Percentiles rank a stretch among this genome's conserved stretches.
Conservation (phyloP, 1,140 invertebrate genomes). For the Parasteatoda tepidariorum region DNA sequence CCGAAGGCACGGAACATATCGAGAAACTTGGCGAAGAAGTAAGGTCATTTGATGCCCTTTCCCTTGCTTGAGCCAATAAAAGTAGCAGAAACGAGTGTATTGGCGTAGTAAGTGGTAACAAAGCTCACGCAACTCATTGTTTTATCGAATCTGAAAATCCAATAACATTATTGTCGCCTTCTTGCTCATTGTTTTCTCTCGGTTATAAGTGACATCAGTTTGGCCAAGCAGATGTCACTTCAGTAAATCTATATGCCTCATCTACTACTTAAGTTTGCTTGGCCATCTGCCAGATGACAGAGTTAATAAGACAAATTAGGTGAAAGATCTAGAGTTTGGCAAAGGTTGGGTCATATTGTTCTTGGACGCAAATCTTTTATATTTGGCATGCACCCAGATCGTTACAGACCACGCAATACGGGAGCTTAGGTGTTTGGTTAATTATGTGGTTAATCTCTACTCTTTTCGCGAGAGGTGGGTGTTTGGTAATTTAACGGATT, state of each 20-base stretch:
- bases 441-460: slow-evolving; percentile 28
- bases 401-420: background rate
- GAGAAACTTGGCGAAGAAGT: too few relatives aligned
- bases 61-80: too few relatives aligned
- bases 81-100: too few relatives aligned
- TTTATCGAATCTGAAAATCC: too few relatives aligned
- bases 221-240: slow-evolving; percentile 31
- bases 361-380: slow-evolving; percentile 13
- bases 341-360: slow-evolving; percentile 52
- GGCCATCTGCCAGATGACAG: slow-evolving; percentile 47
- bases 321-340: slow-evolving; percentile 42
- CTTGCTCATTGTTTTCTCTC: slow-evolving; percentile 34
- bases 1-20: too few relatives aligned
- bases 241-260: slow-evolving; percentile 35
- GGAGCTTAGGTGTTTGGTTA: slow-evolving; percentile 15
- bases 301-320: slow-evolving; percentile 59
- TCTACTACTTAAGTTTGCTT: slow-evolving; percentile 49
- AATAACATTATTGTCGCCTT: slow-evolving; percentile 56
- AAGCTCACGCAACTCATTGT: too few relatives aligned
- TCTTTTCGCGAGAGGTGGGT: too few relatives aligned
- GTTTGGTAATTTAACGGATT: too few relatives aligned
- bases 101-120: too few relatives aligned
- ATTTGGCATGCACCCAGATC: slow-evolving; percentile 42
- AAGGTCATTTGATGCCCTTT: too few relatives aligned
- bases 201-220: slow-evolving; percentile 32